Evolutionary conservation across 2,888 invertebrate genomes (phyloP), one percentile per base, ranked within the genome.

Genomic region (Noctua comes): DNA sequence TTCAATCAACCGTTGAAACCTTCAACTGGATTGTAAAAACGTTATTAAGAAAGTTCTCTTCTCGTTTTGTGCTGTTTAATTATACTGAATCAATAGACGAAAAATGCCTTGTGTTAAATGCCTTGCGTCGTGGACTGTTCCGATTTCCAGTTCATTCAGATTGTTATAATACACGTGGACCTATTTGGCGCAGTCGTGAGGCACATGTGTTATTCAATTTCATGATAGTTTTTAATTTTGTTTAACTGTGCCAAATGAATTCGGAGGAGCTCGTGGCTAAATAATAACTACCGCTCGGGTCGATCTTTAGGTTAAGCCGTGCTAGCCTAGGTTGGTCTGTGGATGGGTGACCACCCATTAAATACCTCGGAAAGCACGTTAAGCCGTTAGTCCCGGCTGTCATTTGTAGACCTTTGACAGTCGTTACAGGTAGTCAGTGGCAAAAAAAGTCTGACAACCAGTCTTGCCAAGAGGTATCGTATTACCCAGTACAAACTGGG

Each of bases 41-140:
- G 91, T 92, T 91, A 93, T 92, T 92, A 93, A 90, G 89, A 91
- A 91, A 92, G 91, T 92, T 92, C 75, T 69, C 87, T 87, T 85
- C 87, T 90, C 88, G 88, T 91, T 90, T 88, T 88, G 85, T 80
- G 77, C 82, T 68, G 84, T 91, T 92, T 90, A 90, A 91, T 93
- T 91, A 90, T 70, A 85, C 73, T 73, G 84, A 91, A 91, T 89
- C 90, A 89, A 91, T 89, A 76, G 6, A 27, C 27, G 59, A 16
- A 59, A 27, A 59, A 27, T 59, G 21, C 64, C 18, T 83, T 80
- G 76, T 80, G n/a, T 27, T 36, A 36, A 36, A 36, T 36, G n/a
- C 40, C 16, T 43, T 40, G 16, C 65, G 70, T 70, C 62, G 66
- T 40, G 21, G 68, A 80, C 43, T 68, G 27, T 21, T 8, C 21